These are phyloP conservation scores for Drosophila persimilis DNA, from an alignment of 1,140 invertebrate genomes.

Conservation along the genomic window DNA sequence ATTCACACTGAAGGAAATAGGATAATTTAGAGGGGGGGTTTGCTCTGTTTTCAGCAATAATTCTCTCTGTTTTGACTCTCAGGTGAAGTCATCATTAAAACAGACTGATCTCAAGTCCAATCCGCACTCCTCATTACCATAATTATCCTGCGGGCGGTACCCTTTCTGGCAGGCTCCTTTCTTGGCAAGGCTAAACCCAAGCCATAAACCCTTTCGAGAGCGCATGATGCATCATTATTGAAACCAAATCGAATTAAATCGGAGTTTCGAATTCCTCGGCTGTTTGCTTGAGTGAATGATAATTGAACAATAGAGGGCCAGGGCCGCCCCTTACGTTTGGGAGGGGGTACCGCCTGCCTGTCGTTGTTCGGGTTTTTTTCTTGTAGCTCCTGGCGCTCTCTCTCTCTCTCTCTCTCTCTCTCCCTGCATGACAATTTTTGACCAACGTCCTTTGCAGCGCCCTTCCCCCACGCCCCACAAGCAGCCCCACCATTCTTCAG, in stretches of 20 bases:
- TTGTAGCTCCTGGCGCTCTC: too few species aligned
- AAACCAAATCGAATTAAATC: neutral
- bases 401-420: conserved; percentile 47
- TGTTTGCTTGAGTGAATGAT: conserved; percentile 30
- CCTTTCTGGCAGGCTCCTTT: too few species aligned
- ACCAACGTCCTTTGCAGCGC: conserved; percentile 30
- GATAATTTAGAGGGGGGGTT: neutral
- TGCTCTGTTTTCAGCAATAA: too few species aligned
- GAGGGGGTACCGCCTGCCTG: conserved; percentile 2
- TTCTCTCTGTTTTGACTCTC: too few species aligned
- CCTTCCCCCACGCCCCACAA: neutral
- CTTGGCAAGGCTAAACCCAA: too few species aligned
- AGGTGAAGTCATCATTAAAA: too few species aligned
- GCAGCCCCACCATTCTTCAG: neutral
- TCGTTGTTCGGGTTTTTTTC: conserved; percentile 17
- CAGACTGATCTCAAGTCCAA: too few species aligned
- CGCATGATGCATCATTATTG: neutral
- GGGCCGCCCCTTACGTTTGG: conserved; percentile 27
- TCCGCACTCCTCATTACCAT: too few species aligned
- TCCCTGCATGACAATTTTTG: conserved; percentile 13
- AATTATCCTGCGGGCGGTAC: too few species aligned
- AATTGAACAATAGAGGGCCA: conserved; percentile 18
- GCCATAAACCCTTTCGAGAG: too few species aligned
- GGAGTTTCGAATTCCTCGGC: conserved; percentile 2
- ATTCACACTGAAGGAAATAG: neutral